Conservation (phyloP, 1,140 invertebrate species). For the Drosophila rhopaloa region DNA sequence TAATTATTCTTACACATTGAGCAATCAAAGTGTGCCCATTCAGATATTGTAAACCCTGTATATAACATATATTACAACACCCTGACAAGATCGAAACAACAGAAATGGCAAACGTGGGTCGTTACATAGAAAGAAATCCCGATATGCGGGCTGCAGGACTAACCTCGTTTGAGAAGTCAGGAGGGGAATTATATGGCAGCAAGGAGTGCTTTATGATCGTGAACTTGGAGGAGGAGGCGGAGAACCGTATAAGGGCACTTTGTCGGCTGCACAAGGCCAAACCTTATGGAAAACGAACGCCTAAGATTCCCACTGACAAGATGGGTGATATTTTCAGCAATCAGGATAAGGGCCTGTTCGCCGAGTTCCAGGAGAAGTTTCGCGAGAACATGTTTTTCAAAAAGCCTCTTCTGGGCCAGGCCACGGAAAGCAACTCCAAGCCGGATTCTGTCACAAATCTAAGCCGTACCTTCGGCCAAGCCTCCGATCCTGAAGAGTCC, state of each 20-base stretch:
- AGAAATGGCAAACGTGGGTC: constrained; percentile 23
- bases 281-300: constrained; percentile 3
- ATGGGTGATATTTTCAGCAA: background rate
- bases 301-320: background rate
- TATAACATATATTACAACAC: background rate
- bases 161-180: background rate
- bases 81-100: background rate
- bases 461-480: constrained; percentile 53
- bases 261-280: constrained; percentile 1
- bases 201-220: constrained; percentile 1
- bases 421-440: constrained; percentile 56
- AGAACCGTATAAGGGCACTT: constrained; percentile 4
- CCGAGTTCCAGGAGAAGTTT: background rate
- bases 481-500: background rate
- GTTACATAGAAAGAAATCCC: constrained; percentile 19
- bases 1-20: too few relatives aligned
- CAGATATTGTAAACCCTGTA: background rate
- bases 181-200: too few relatives aligned
- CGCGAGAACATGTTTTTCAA: constrained; percentile 42
- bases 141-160: constrained; percentile 15
- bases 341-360: background rate
- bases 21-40: background rate
- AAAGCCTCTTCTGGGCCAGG: constrained; percentile 48
- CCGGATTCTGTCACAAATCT: constrained; percentile 60
- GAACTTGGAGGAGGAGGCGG: constrained; percentile 5